A percentile compares a stretch with the other conserved stretches of the same genome.
These are phyloP conservation scores for Paraplagusia blochii DNA, from an alignment of 2,113 vertebrate genomes.

Conservation along the genomic window DNA sequence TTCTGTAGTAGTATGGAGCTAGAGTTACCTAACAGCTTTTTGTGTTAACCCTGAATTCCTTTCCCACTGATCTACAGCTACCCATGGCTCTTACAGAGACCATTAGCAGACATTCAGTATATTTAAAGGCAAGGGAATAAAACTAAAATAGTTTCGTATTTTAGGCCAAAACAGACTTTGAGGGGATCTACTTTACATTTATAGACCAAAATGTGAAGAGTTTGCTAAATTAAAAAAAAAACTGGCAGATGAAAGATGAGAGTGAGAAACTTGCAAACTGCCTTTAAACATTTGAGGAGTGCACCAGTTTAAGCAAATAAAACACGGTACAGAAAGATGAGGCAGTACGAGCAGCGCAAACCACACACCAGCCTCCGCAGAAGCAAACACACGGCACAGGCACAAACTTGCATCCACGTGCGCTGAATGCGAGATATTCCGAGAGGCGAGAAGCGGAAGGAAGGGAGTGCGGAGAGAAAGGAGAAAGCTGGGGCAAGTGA, in stretches of 20 bases:
- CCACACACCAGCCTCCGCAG: conserved; percentile 44
- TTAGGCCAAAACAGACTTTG: too few relatives aligned
- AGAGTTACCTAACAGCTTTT: too few relatives aligned
- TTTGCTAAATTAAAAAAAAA: conserved; percentile 18
- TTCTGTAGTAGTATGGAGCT: too few relatives aligned
- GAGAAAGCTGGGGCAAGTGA: conserved; percentile 30
- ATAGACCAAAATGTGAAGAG: conserved; percentile 19
- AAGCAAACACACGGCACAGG: not conserved
- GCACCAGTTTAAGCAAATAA: conserved; percentile 51
- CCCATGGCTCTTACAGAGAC: too few relatives aligned
- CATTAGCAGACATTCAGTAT: too few relatives aligned
- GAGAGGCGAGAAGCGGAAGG: conserved; percentile 50
- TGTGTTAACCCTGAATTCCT: too few relatives aligned
- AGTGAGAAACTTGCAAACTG: conserved; percentile 22
- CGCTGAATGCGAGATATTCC: conserved; percentile 51
- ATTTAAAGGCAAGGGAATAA: too few relatives aligned
- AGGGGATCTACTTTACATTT: not conserved
- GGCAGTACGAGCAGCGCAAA: conserved; percentile 32
- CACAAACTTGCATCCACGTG: conserved; percentile 28
- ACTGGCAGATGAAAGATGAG: conserved; percentile 22
- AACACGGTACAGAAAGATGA: conserved; percentile 44
- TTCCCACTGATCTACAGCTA: too few relatives aligned
- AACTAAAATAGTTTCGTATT: too few relatives aligned
- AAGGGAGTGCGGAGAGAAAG: conserved; percentile 40
- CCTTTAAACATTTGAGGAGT: conserved; percentile 38